A percentile compares a stretch with the other conserved stretches of the same genome.
Evolutionary conservation across 2,113 vertebrate genomes (phyloP).

Genomic region (Microtus richardsoni): DNA sequence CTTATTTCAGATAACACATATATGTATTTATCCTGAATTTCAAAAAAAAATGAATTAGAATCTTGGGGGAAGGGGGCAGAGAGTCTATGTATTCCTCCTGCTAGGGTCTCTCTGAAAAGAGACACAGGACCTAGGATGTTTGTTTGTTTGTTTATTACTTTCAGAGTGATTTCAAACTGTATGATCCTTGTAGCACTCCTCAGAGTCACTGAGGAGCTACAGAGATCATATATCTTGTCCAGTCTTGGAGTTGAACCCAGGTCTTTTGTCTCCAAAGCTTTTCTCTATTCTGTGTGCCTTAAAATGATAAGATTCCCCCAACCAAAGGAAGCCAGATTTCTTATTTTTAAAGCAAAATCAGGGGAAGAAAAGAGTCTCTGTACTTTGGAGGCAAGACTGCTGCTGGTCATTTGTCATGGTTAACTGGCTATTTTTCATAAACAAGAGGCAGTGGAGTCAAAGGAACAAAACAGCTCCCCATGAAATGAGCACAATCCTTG

Average conservation of each 20-base stretch:
- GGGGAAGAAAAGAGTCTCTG: conserved; percentile 52
- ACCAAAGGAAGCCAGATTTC: neutral
- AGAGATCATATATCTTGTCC: neutral
- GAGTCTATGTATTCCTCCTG: neutral
- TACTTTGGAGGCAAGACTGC: conserved; percentile 52
- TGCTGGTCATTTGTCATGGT: conserved; percentile 47
- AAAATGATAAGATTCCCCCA: neutral
- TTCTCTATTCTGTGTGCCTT: neutral
- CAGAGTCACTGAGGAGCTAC: neutral
- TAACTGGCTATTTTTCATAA: conserved; percentile 68
- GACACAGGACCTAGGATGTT: neutral
- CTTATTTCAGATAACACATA: conserved; percentile 16
- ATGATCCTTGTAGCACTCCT: neutral
- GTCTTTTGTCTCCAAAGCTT: conserved; percentile 33
- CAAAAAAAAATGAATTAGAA: neutral
- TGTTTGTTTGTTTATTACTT: neutral
- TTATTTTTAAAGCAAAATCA: conserved; percentile 59
- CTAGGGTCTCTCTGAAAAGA: neutral
- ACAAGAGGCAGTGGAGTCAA: conserved; percentile 44
- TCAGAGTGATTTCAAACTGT: neutral
- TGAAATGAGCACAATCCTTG: neutral
- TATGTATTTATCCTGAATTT: neutral
- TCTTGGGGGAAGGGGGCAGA: neutral
- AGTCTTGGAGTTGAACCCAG: neutral
- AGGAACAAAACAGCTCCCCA: conserved; percentile 1